Conservation (phyloP, 2,113 vertebrate genomes). For the Mus spicilegus region DNA sequence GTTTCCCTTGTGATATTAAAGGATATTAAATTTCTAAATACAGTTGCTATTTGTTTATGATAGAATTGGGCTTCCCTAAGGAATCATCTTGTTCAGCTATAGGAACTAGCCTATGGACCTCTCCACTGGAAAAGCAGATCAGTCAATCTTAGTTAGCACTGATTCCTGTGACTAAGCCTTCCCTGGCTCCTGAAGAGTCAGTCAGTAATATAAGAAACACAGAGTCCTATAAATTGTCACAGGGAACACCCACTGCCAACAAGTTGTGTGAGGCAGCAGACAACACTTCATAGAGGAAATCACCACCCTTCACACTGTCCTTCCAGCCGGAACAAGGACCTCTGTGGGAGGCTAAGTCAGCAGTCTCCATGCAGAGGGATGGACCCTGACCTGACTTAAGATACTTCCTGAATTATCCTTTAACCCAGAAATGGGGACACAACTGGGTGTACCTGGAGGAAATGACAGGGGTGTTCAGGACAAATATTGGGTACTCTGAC, state of each 20-base stretch:
- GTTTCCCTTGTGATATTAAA: neutral
- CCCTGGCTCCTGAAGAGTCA: neutral
- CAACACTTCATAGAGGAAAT: neutral
- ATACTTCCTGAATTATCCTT: neutral
- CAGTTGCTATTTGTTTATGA: neutral
- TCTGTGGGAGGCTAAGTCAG: neutral
- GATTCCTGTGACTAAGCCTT: neutral
- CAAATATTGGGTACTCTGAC: neutral
- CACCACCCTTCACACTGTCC: neutral
- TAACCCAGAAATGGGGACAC: conserved; percentile 13
- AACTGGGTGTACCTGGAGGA: neutral
- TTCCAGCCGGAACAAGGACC: neutral
- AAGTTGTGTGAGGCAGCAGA: neutral
- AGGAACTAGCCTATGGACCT: neutral
- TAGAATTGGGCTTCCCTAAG: neutral
- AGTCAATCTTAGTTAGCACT: neutral
- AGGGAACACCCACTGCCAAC: neutral
- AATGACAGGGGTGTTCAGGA: neutral
- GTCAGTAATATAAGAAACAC: neutral
- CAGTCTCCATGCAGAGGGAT: neutral
- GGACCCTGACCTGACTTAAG: neutral
- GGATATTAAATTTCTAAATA: conserved; percentile 44
- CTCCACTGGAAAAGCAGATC: neutral
- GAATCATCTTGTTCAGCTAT: neutral
- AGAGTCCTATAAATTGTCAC: neutral